phyloP scores from a whole-genome alignment of 2,888 invertebrate species.

The Parnassius smintheus region DNA sequence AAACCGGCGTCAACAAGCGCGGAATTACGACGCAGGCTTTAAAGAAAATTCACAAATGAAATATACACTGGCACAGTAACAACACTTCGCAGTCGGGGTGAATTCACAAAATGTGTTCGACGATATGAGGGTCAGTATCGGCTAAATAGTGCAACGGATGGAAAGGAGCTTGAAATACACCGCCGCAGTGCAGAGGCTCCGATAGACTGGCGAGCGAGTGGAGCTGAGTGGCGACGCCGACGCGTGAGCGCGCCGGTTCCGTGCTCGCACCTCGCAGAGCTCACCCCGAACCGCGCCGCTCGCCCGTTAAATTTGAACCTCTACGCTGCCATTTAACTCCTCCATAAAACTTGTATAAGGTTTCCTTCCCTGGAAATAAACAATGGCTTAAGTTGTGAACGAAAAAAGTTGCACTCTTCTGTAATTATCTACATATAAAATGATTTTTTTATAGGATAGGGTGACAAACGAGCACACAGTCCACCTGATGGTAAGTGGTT shows the following conservation, averaged over 20 bases:
- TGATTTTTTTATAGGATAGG: too few relatives aligned
- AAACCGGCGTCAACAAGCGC: constrained; percentile 56
- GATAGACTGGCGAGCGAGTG: constrained; percentile 60
- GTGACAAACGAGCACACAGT: too few relatives aligned
- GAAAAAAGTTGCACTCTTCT: too few relatives aligned
- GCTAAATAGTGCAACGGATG: constrained; percentile 28
- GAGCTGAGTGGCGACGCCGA: constrained; percentile 28
- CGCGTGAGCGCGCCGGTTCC: constrained; percentile 37
- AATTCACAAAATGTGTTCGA: constrained; percentile 16
- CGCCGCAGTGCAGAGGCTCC: constrained; percentile 71
- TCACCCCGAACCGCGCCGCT: constrained; percentile 13
- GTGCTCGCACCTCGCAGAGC: constrained; percentile 27
- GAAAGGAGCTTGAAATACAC: constrained; percentile 46
- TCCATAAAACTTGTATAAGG: constrained; percentile 4
- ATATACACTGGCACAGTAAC: constrained; percentile 27
- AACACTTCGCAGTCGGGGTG: constrained; percentile 22
- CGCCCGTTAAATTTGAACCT: constrained; percentile 27
- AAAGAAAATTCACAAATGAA: constrained; percentile 48
- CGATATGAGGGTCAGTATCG: constrained; percentile 25
- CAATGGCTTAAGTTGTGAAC: not conserved
- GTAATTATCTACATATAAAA: too few relatives aligned
- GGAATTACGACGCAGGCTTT: constrained; percentile 41
- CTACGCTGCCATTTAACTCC: not conserved
- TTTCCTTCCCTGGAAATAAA: constrained; percentile 1
- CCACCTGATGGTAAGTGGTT: too few relatives aligned